Evolutionary conservation across 2,797 vertebrate genomes (phyloP).

Genomic region (Darevskia mixta): DNA sequence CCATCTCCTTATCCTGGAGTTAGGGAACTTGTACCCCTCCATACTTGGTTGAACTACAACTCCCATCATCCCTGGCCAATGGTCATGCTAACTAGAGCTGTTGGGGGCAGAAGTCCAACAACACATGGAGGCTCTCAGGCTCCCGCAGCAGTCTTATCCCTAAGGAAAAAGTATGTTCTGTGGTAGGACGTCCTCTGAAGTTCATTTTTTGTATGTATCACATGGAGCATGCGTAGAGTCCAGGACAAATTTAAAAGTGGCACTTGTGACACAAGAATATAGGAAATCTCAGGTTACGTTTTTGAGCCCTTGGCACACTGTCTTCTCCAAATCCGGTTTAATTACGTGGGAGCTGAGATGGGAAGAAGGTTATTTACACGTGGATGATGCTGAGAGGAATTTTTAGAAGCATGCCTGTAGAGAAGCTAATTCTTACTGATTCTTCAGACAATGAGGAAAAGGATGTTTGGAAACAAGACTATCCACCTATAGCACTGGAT

Average conservation of each 20-base stretch:
- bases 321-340: slow-evolving; percentile 50
- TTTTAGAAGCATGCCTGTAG: slow-evolving; percentile 64
- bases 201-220: slow-evolving; percentile 38
- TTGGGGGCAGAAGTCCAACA: too few species aligned
- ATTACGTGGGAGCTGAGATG: slow-evolving; percentile 52
- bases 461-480: slow-evolving; percentile 81
- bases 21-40: background rate
- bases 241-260: slow-evolving; percentile 50
- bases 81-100: background rate
- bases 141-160: background rate
- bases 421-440: slow-evolving; percentile 57
- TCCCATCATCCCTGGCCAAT: background rate
- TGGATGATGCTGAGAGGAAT: slow-evolving; percentile 52
- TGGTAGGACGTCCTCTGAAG: slow-evolving; percentile 51
- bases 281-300: slow-evolving; percentile 31
- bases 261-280: slow-evolving; percentile 18
- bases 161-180: slow-evolving; percentile 41
- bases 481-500: slow-evolving; percentile 67
- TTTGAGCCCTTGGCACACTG: slow-evolving; percentile 12
- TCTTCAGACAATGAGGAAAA: slow-evolving; percentile 76
- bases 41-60: background rate
- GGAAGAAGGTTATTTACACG: slow-evolving; percentile 71
- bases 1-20: slow-evolving; percentile 10
- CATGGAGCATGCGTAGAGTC: slow-evolving; percentile 39
- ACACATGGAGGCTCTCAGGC: too few species aligned